phyloP scores from a whole-genome alignment of 2,113 vertebrate species.

The Corvus hawaiiensis region DNA sequence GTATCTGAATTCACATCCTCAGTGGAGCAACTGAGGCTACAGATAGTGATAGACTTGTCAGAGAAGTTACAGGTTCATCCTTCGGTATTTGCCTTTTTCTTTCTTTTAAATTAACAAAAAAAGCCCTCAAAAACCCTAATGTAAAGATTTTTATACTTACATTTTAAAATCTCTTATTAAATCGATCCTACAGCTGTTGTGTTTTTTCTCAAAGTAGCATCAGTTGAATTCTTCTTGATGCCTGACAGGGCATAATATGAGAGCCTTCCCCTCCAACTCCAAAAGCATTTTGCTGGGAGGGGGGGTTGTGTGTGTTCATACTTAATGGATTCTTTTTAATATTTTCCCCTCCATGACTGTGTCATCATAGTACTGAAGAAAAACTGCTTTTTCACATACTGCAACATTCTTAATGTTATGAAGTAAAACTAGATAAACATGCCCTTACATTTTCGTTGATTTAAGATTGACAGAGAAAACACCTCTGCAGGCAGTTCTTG shows the following conservation, averaged over 20 bases:
- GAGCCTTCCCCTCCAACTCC: background rate
- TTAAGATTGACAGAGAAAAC: background rate
- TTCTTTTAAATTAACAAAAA: background rate
- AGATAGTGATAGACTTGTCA: background rate
- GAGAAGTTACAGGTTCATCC: background rate
- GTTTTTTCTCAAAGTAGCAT: background rate
- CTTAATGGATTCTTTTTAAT: background rate
- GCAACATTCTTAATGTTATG: background rate
- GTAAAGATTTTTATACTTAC: background rate
- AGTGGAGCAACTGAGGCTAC: background rate
- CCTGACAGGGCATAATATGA: background rate
- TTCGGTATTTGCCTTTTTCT: background rate
- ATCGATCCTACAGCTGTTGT: background rate
- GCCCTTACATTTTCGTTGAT: background rate
- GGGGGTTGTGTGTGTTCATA: no score
- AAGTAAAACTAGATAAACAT: background rate
- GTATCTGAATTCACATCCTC: background rate
- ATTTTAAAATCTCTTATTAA: background rate
- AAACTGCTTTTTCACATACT: background rate
- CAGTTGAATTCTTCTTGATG: background rate
- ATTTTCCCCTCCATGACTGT: accelerated
- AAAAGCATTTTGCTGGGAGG: background rate
- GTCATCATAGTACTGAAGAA: background rate
- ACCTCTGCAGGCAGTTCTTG: background rate
- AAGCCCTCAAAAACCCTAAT: background rate